These are phyloP conservation scores for Drosophila greeni DNA, from an alignment of 2,888 invertebrate species.

Conservation along the genomic window DNA sequence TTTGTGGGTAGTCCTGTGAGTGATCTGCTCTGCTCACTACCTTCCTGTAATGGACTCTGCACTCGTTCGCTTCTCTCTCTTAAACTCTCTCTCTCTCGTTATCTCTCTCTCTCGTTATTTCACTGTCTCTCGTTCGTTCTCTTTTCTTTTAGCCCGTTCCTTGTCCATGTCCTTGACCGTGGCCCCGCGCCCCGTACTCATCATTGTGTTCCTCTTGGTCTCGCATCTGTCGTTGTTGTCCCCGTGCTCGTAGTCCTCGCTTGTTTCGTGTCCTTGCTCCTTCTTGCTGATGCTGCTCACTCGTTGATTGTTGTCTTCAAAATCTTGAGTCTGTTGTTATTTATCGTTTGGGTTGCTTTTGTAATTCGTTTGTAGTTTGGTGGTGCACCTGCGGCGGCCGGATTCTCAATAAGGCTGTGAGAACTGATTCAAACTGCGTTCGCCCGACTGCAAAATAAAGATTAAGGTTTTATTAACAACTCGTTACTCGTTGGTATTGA, in stretches of 20 bases:
- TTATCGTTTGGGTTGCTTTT: constrained; percentile 52
- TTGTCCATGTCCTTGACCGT: background rate
- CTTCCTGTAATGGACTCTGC: constrained; percentile 1
- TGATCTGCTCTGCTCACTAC: constrained; percentile 8
- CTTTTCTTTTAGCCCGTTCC: background rate
- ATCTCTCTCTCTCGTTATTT: background rate
- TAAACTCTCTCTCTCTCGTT: background rate
- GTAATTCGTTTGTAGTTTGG: constrained; percentile 60
- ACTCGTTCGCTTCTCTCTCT: background rate
- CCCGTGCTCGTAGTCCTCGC: constrained; percentile 20
- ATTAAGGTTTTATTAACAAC: background rate
- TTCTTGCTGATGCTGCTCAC: constrained; percentile 39
- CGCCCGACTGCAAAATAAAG: constrained; percentile 53
- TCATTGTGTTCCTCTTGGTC: constrained; percentile 20
- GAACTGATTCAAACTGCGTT: constrained; percentile 78
- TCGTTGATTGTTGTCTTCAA: constrained; percentile 51
- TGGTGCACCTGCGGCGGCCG: constrained; percentile 54
- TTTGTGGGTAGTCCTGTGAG: constrained; percentile 6
- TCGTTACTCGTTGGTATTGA: background rate
- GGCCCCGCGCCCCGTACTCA: constrained; percentile 15
- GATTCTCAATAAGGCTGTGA: constrained; percentile 78
- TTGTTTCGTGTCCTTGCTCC: constrained; percentile 19
- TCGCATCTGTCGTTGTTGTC: constrained; percentile 31
- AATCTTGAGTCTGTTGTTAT: constrained; percentile 53
- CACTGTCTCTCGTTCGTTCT: background rate